phyloP scores from a whole-genome alignment of 2,113 vertebrate genomes.

The Hystrix cristata region DNA sequence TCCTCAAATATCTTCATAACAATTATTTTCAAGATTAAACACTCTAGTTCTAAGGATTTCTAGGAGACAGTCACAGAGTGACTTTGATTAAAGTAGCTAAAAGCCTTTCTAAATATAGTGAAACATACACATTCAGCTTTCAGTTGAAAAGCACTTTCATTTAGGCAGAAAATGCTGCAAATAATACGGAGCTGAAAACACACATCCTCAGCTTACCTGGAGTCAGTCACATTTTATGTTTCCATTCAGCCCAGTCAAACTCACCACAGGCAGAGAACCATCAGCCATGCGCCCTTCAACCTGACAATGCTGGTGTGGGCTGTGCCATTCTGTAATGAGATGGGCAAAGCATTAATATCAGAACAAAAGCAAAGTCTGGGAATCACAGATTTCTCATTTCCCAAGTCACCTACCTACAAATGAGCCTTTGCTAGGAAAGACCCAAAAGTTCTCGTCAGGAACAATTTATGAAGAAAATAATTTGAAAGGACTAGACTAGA shows the following conservation, averaged over 20 bases:
- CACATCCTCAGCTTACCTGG: neutral
- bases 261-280: neutral
- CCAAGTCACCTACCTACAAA: neutral
- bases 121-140: neutral
- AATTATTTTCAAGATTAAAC: slow-evolving; percentile 18
- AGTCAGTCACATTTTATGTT: slow-evolving; percentile 33
- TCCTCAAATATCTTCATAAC: slow-evolving; percentile 24
- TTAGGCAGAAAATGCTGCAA: neutral
- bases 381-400: neutral
- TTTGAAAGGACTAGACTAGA: neutral
- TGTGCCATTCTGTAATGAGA: neutral
- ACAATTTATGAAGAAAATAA: neutral
- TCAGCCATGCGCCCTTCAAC: neutral
- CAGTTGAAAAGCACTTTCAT: slow-evolving; percentile 57
- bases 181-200: neutral
- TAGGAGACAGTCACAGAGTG: slow-evolving; percentile 12
- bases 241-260: slow-evolving; percentile 51
- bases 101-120: neutral
- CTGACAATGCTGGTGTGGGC: neutral
- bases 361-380: neutral
- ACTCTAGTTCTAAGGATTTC: neutral
- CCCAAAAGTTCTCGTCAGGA: neutral
- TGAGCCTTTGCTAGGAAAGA: neutral
- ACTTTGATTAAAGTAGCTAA: neutral
- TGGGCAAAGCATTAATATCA: slow-evolving; percentile 38